These are phyloP conservation scores for Pammene aurita DNA, from an alignment of 2,888 invertebrate genomes.

Conservation along the genomic window DNA sequence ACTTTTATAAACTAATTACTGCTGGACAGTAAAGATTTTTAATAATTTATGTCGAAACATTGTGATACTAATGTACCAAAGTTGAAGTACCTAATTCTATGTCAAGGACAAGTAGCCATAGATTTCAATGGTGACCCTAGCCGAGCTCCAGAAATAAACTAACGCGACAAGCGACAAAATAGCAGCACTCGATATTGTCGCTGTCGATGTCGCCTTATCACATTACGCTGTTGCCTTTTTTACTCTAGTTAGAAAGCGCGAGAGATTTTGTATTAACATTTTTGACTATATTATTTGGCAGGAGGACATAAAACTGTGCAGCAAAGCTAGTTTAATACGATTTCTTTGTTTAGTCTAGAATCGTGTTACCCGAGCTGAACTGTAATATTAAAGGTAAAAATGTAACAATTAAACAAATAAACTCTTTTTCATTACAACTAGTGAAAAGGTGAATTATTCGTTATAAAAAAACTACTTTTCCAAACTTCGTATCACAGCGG, in stretches of 20 bases:
- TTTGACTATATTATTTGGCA: slow-evolving; percentile 12
- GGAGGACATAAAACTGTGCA: slow-evolving; percentile 21
- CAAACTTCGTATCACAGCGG: too few species aligned
- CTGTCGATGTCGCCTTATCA: too few species aligned
- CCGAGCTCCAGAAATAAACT: too few species aligned
- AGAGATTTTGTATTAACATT: not conserved
- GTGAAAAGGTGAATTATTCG: too few species aligned
- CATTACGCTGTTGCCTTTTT: not conserved
- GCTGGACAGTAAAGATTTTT: slow-evolving; percentile 26
- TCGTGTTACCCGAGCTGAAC: too few species aligned
- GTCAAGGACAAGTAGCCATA: not conserved
- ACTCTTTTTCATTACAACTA: too few species aligned
- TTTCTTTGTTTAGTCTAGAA: not conserved
- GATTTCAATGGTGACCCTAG: not conserved
- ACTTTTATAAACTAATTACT: slow-evolving; percentile 14
- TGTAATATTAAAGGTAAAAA: too few species aligned
- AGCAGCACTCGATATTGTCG: too few species aligned
- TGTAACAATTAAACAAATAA: too few species aligned
- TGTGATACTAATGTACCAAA: slow-evolving; percentile 40
- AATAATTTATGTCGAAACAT: not conserved
- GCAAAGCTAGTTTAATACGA: not conserved
- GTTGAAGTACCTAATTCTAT: slow-evolving; percentile 6
- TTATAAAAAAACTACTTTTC: too few species aligned
- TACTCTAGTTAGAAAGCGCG: not conserved
- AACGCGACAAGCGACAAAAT: too few species aligned